Evolutionary conservation across 2,888 invertebrate genomes (phyloP), one percentile per base, ranked within the genome.

Genomic region (Digitonthophagus gazella): DNA sequence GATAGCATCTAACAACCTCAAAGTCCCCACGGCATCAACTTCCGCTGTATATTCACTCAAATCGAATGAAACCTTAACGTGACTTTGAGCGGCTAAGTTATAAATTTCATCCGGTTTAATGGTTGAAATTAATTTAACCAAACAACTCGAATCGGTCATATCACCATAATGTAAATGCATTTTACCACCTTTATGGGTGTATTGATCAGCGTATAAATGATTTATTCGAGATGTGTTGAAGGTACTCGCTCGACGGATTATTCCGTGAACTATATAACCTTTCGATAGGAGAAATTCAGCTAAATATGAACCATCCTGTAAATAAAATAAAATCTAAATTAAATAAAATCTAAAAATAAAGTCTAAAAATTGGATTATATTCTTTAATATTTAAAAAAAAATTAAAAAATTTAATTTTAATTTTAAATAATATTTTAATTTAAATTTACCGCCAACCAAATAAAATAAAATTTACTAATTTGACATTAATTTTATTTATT

Each of bases 31-130:
- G 0, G 93, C 97, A 83, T 97, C 97, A 0, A 98, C 97, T 85
- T 99, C 97, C 0, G 98, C 97, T 0, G 99, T 99, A 79, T 99
- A 99, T 84, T 99, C 98, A 77, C 97, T 97, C 71, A 99, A 85
- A 80, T 99, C 98, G 81, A 99, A 99, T 0, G 98, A 99, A 16
- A 71, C 71, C 85, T 98, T 98, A 1, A 99, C 98, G 83, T 99
- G 99, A 75, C 98, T 98, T 81, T 99, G 98, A 0, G 99, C 99
- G 0, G 97, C 99, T 72, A 99, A 86, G 85, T 99, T 99, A 82
- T 99, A 99, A 74, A 99, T 94, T 85, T 99, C 99, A 54, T 90
- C 90, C 0, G 99, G 99, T 76, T 87, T 86, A 15, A 93, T 88
- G 84, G 87, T 80, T 15, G 84, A 83, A 67, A 97, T 93, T 28